Evolutionary conservation across 2,113 vertebrate genomes (phyloP), one percentile per base, ranked within the genome.

Genomic region (Apteryx owenii): DNA sequence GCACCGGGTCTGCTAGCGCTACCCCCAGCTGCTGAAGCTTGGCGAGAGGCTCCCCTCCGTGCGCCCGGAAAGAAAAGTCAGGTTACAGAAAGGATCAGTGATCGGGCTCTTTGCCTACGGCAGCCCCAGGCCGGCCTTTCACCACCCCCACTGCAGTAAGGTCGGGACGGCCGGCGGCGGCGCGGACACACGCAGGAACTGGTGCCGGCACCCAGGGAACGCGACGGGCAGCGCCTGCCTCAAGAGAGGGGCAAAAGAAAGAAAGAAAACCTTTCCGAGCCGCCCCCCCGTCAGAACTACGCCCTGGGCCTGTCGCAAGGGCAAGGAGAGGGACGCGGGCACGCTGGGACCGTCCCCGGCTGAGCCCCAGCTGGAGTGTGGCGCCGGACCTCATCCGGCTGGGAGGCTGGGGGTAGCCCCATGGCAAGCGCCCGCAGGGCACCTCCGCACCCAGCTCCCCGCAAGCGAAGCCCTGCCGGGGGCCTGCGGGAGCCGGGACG

Each of bases 31-130:
- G 75, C 68, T 72, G 0, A 1, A 81, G 87, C 48, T 36, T 53
- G 36, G 10, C 85, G 81, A 92, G 72, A 86, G 88, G 69, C 72
- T 95, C 73, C 92, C 46, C 48, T 79, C 85, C 69, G 4, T 8
- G 93, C 42, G 60, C 68, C 0, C 2, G 33, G 81, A 94, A 85
- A 70, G 84, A 91, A 20, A 75, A 38, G 18, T 54, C 75, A 68
- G 89, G 69, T 86, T 95, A 88, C 44, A 64, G 38, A 92, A 91
- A 70, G 78, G 78, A 64, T 89, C 76, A 68, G 46, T 68, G 71
- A 61, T 89, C 7, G 26, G 3, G 54, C 19, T 81, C 19, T 76
- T 72, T 71, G 28, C 70, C 89, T 65, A 13, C 86, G 12, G 0
- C n/a, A 78, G 60, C 42, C 8, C 17, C 10, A 3, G 1, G 16